Percentiles rank a stretch among this genome's conserved stretches.
These are phyloP conservation scores for Allacma fusca DNA, from an alignment of 2,888 invertebrate genomes.

Conservation along the genomic window DNA sequence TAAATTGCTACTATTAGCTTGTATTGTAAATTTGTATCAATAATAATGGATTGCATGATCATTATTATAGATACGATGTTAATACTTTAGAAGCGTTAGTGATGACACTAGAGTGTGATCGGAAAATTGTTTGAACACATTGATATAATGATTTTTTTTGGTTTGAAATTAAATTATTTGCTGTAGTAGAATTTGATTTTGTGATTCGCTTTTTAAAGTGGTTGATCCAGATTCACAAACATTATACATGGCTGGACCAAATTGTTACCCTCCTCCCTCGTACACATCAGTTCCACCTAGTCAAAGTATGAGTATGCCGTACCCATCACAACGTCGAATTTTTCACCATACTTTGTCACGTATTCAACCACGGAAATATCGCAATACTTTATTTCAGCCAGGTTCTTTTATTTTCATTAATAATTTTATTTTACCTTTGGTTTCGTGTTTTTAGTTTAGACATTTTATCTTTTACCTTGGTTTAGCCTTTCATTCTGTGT, in stretches of 20 bases:
- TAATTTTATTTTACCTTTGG: slow-evolving; percentile 46
- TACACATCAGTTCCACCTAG: slow-evolving; percentile 45
- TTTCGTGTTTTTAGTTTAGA: slow-evolving; percentile 47
- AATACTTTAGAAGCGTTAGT: too few species aligned
- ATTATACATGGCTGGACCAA: slow-evolving; percentile 57
- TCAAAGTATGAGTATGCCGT: slow-evolving; percentile 55
- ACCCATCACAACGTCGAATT: slow-evolving; percentile 57
- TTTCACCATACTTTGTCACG: slow-evolving; percentile 60
- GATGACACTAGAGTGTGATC: too few species aligned
- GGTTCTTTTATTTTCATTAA: slow-evolving; percentile 54
- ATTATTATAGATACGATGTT: too few species aligned
- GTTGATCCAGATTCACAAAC: slow-evolving; percentile 60
- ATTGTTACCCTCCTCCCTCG: slow-evolving; percentile 51
- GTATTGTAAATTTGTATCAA: too few species aligned
- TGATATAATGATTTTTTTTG: slow-evolving; percentile 37
- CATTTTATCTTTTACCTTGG: slow-evolving; percentile 24
- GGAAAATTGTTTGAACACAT: not conserved
- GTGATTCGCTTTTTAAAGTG: slow-evolving; percentile 49
- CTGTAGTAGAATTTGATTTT: not conserved
- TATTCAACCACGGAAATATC: slow-evolving; percentile 61
- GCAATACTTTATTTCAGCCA: slow-evolving; percentile 58
- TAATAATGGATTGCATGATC: too few species aligned
- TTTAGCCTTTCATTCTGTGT: not conserved
- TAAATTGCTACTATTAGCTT: too few species aligned
- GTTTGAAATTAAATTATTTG: slow-evolving; percentile 48